phyloP scores from a whole-genome alignment of 1,140 invertebrate genomes.

The Drosophila bifasciata region DNA sequence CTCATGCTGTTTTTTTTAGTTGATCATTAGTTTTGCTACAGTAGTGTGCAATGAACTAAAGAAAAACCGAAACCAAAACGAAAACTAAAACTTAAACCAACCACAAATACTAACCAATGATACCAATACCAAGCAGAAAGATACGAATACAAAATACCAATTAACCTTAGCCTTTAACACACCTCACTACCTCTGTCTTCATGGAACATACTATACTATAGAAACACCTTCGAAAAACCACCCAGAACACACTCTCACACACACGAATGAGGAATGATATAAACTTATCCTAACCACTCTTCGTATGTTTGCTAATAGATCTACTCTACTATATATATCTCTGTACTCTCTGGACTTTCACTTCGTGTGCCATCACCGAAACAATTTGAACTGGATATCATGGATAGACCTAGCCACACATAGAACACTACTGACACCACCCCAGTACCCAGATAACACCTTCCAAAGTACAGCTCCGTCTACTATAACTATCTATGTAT shows the following conservation, averaged over 20 bases:
- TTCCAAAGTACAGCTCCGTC: neutral
- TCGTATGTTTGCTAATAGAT: conserved; percentile 71
- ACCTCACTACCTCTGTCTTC: conserved; percentile 21
- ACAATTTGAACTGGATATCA: conserved; percentile 63
- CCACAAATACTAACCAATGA: conserved; percentile 54
- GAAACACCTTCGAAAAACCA: conserved; percentile 9
- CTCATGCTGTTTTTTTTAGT: conserved; percentile 73
- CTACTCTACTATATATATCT: conserved; percentile 43
- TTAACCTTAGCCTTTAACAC: conserved; percentile 53
- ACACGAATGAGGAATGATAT: conserved; percentile 69
- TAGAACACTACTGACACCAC: conserved; percentile 30
- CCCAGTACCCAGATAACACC: conserved; percentile 10
- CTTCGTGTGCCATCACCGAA: conserved; percentile 46
- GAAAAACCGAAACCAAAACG: conserved; percentile 38
- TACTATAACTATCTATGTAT: neutral
- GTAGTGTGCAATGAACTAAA: conserved; percentile 76
- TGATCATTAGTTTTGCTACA: conserved; percentile 76
- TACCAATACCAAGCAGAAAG: conserved; percentile 24
- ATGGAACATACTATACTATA: too few species aligned
- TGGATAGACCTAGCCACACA: conserved; percentile 64
- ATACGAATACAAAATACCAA: conserved; percentile 65
- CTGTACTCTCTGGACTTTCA: conserved; percentile 56
- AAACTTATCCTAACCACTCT: conserved; percentile 57
- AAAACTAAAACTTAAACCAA: conserved; percentile 35
- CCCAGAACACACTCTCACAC: conserved; percentile 26